These are phyloP conservation scores for Lepisosteus oculatus DNA, from an alignment of 2,113 vertebrate genomes.

Conservation along the genomic window DNA sequence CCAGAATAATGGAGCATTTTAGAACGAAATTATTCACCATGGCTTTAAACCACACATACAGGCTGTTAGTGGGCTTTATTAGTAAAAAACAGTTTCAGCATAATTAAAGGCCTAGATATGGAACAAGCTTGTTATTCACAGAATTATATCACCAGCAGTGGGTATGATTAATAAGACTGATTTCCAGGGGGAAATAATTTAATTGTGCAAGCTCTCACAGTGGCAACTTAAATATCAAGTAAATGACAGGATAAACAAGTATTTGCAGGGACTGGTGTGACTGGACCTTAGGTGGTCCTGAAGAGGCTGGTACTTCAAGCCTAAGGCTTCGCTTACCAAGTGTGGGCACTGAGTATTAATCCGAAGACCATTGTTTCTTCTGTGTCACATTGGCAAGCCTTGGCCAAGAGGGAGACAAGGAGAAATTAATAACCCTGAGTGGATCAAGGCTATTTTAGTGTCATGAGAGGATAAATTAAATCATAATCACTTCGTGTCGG, in stretches of 20 bases:
- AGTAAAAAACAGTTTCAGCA: not conserved
- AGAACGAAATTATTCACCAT: not conserved
- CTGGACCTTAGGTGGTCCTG: no score
- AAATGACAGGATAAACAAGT: not conserved
- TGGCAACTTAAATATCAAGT: not conserved
- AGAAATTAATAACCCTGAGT: slow-evolving; percentile 1
- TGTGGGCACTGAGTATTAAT: no score
- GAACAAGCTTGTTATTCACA: not conserved
- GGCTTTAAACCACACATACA: not conserved
- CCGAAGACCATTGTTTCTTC: not conserved
- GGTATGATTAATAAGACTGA: not conserved
- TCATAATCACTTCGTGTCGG: not conserved
- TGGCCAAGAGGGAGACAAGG: not conserved
- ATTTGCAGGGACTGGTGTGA: not conserved
- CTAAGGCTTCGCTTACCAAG: no score
- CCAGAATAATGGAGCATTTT: not conserved
- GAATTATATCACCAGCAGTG: not conserved
- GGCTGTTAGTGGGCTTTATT: not conserved
- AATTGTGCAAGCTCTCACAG: not conserved
- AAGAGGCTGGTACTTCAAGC: no score
- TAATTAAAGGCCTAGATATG: not conserved
- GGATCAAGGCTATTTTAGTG: not conserved
- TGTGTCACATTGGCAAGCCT: not conserved
- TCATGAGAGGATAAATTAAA: not conserved
- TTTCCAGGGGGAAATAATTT: not conserved